phyloP scores from a whole-genome alignment of 2,888 invertebrate species.

The Hedya salicella region DNA sequence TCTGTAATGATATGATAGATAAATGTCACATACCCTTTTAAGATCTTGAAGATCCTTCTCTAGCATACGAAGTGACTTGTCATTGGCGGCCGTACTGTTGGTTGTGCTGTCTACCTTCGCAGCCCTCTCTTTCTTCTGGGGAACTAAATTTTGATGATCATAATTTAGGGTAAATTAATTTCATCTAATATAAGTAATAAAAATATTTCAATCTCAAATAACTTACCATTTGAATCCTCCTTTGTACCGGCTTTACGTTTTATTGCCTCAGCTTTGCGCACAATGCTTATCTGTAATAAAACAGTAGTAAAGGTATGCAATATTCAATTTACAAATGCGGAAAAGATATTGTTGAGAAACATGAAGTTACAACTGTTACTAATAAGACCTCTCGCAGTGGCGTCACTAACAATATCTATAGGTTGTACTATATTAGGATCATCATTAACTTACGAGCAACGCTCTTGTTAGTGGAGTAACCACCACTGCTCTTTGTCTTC shows the following conservation, averaged over 20 bases:
- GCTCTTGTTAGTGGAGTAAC: no score
- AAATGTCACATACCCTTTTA: slow-evolving; percentile 71
- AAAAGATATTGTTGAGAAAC: background rate
- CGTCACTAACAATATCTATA: no score
- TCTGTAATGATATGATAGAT: no score
- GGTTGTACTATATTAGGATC: no score
- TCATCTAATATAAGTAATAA: background rate
- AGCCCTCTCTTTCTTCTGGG: slow-evolving; percentile 61
- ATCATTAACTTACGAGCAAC: no score
- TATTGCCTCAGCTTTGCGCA: slow-evolving; percentile 67
- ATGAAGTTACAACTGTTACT: background rate
- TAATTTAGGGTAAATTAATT: background rate
- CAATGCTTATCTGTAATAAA: slow-evolving; percentile 54
- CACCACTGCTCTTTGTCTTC: no score
- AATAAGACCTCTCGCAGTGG: no score
- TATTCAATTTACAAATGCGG: no score
- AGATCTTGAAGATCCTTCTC: slow-evolving; percentile 86
- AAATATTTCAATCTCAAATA: background rate
- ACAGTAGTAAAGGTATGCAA: background rate
- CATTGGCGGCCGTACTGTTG: slow-evolving; percentile 65
- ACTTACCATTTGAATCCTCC: slow-evolving; percentile 39
- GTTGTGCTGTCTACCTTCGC: slow-evolving; percentile 58
- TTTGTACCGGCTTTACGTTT: slow-evolving; percentile 60
- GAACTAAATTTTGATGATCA: slow-evolving; percentile 42
- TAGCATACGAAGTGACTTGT: slow-evolving; percentile 78